phyloP scores from a whole-genome alignment of 2,888 invertebrate genomes.

The Hirtodrosophila alboralis region DNA sequence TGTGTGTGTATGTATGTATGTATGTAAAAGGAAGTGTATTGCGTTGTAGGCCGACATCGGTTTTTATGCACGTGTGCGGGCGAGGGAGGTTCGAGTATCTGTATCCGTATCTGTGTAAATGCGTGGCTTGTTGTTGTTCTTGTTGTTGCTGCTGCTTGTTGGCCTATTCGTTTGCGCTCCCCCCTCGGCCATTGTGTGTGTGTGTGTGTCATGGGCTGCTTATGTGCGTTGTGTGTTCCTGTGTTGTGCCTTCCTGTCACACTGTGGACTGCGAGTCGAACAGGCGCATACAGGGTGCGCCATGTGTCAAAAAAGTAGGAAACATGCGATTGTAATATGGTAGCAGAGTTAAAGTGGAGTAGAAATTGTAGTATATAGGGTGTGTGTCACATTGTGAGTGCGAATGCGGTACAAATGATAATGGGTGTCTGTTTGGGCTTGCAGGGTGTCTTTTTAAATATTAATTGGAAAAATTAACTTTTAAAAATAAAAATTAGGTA shows the following conservation, averaged over 20 bases:
- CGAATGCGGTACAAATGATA: too few relatives aligned
- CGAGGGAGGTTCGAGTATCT: slow-evolving; percentile 77
- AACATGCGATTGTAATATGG: too few relatives aligned
- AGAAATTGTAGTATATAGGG: slow-evolving; percentile 5
- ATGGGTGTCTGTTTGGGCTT: too few relatives aligned
- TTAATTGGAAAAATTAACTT: too few relatives aligned
- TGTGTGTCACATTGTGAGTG: too few relatives aligned
- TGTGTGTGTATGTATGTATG: slow-evolving; percentile 27
- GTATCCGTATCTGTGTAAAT: slow-evolving; percentile 80
- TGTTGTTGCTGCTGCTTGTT: slow-evolving; percentile 45
- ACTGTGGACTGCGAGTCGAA: slow-evolving; percentile 52
- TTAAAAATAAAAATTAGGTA: too few relatives aligned
- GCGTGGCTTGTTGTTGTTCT: slow-evolving; percentile 49
- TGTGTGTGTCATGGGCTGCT: slow-evolving; percentile 61
- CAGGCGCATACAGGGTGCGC: slow-evolving; percentile 47
- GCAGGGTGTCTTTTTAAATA: too few relatives aligned
- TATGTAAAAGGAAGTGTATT: slow-evolving; percentile 78
- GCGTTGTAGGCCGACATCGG: slow-evolving; percentile 73
- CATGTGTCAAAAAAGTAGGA: neutral
- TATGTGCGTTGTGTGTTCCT: slow-evolving; percentile 65
- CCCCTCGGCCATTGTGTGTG: slow-evolving; percentile 50
- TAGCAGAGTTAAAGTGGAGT: too few relatives aligned
- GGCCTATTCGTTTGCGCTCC: slow-evolving; percentile 50
- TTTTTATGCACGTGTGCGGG: slow-evolving; percentile 61
- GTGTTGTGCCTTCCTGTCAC: slow-evolving; percentile 65